Evolutionary conservation across 2,888 invertebrate genomes (phyloP), one percentile per base, ranked within the genome.

Genomic region (Scrobipalpa costella): DNA sequence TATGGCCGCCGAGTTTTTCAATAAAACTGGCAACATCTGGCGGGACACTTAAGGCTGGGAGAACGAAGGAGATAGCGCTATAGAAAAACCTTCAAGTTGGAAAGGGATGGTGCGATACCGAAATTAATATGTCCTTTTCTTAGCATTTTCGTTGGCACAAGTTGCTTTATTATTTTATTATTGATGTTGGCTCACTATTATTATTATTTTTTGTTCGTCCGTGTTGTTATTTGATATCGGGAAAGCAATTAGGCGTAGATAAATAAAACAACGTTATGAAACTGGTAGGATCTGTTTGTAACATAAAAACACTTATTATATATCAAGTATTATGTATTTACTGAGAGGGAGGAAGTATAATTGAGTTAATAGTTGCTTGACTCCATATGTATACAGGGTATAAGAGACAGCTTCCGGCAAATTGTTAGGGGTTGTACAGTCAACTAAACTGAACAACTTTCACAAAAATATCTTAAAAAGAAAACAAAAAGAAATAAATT

Each of bases 121-220:
- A 85, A 89, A 90, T 90, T 90, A 90, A 90, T 90, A 90, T 89
- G 88, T 90, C 88, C 85, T 87, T 88, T 88, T 88, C 86, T 87
- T 86, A 80, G 76, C 84, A 78, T 83, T 82, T 79, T 79, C 79
- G 78, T 78, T 67, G 81, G 83, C 78, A 81, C 72, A 72, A 77
- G 75, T 79, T 75, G 77, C 85, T 86, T 79, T 88, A 87, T 86
- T 85, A 84, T 86, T 86, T 83, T 86, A 84, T 85, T 87, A 88
- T 88, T 86, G 88, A 84, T 65, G 68, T 68, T 50, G 63, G 49
- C 15, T 50, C 60, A n/a, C 49, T 61, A 40, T 64, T 68, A 62
- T 57, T 67, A 66, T 69, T 40, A 64, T 68, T 65, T 66, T 62
- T 60, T 55, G 27, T 52, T 11, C n/a, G 55, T 55, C 47, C 57